Conservation (phyloP, 2,113 vertebrate species). For the Hippoglossus stenolepis region DNA sequence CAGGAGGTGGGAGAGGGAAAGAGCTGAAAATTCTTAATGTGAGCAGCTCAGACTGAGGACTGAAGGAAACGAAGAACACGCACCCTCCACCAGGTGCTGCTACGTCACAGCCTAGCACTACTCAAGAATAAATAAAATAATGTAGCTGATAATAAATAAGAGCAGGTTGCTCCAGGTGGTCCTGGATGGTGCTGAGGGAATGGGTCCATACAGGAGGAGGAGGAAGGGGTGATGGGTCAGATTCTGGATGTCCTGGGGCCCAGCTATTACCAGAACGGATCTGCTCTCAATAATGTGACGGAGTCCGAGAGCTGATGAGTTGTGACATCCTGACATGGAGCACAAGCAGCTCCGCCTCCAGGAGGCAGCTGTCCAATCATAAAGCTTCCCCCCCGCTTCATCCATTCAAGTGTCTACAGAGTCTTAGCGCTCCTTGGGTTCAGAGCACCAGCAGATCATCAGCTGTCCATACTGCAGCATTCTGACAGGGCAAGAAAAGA, state of each 20-base stretch:
- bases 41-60: neutral
- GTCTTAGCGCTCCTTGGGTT: constrained; percentile 44
- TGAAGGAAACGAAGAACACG: constrained; percentile 5
- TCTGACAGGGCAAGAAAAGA: constrained; percentile 77
- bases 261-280: neutral
- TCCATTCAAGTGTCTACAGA: constrained; percentile 64
- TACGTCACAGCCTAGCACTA: constrained; percentile 29
- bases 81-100: constrained; percentile 12
- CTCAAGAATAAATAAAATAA: constrained; percentile 73
- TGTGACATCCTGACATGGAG: constrained; percentile 22
- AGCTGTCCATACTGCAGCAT: constrained; percentile 99
- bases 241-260: constrained; percentile 22
- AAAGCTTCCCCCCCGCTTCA: constrained; percentile 45
- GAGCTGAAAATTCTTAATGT: constrained; percentile 15
- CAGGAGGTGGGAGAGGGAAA: constrained; percentile 25
- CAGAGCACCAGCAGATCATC: constrained; percentile 84
- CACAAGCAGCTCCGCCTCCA: constrained; percentile 38
- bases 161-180: constrained; percentile 41
- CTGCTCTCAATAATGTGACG: constrained; percentile 39
- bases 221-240: constrained; percentile 19
- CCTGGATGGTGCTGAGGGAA: constrained; percentile 41
- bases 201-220: constrained; percentile 19
- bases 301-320: constrained; percentile 40
- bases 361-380: constrained; percentile 47
- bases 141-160: constrained; percentile 74